Percentiles rank a stretch among this genome's conserved stretches.
Conservation (phyloP, 1,140 invertebrate species). For the Drosophila prosaltans region DNA sequence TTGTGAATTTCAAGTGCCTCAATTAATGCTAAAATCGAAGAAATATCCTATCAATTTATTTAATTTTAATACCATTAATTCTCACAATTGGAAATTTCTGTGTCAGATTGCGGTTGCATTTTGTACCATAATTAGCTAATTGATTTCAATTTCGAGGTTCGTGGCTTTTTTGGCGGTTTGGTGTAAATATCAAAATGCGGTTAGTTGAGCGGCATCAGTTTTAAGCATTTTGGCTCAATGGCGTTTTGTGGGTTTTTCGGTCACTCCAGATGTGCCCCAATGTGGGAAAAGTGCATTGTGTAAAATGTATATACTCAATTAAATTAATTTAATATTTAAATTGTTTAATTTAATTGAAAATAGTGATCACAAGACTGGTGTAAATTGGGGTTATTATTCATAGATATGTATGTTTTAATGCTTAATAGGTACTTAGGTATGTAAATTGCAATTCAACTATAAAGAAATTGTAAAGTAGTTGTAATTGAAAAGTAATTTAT, state of each 20-base stretch:
- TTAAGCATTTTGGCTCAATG: conserved; percentile 46
- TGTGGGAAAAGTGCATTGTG: not conserved
- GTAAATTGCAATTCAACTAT: too few relatives aligned
- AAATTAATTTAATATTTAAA: conserved; percentile 2
- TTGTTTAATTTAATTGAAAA: not conserved
- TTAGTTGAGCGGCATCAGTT: conserved; percentile 32
- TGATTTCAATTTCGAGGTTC: conserved; percentile 67
- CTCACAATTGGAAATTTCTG: not conserved
- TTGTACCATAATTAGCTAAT: conserved; percentile 70
- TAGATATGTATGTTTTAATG: too few relatives aligned
- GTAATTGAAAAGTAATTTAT: too few relatives aligned
- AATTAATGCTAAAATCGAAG: conserved; percentile 7
- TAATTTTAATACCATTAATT: conserved; percentile 3
- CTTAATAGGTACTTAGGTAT: too few relatives aligned
- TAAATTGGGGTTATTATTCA: too few relatives aligned
- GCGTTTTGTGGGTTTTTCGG: conserved; percentile 45
- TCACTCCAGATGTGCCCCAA: not conserved
- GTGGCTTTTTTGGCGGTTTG: conserved; percentile 59
- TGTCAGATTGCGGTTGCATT: conserved; percentile 44
- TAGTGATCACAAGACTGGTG: too few relatives aligned
- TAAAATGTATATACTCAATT: not conserved
- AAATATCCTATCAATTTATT: conserved; percentile 28
- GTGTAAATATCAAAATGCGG: conserved; percentile 63
- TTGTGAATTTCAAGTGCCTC: not conserved
- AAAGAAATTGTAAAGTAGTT: too few relatives aligned